A percentile compares a stretch with the other conserved stretches of the same genome.
Conservation (phyloP, 2,888 invertebrate species). For the Dicyrtomina minuta region DNA sequence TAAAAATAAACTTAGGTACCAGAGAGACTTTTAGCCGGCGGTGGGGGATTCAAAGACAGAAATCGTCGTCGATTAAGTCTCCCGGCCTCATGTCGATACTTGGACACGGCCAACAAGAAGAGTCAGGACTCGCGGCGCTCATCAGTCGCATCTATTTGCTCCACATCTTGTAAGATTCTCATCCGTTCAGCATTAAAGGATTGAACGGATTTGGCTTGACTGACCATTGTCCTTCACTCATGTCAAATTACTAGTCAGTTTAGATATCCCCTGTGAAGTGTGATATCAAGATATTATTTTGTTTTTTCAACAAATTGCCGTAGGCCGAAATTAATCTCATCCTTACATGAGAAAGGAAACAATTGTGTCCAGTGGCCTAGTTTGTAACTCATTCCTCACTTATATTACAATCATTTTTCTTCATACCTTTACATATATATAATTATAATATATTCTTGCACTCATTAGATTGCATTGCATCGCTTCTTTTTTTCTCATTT, state of each 20-base stretch:
- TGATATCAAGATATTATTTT: constrained; percentile 3
- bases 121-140: constrained; percentile 55
- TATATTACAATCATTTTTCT: constrained; percentile 2
- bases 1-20: constrained; percentile 52
- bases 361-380: constrained; percentile 14
- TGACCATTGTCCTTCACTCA: constrained; percentile 18
- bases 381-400: constrained; percentile 9
- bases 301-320: background rate
- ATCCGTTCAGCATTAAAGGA: constrained; percentile 12
- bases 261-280: constrained; percentile 3
- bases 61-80: constrained; percentile 56
- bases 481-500: background rate
- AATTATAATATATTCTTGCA: background rate
- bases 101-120: constrained; percentile 53
- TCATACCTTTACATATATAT: background rate
- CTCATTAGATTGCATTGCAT: background rate
- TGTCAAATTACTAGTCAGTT: constrained; percentile 13
- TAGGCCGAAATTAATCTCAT: constrained; percentile 6
- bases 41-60: constrained; percentile 56
- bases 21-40: constrained; percentile 55
- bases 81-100: constrained; percentile 55
- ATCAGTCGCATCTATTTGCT: constrained; percentile 55
- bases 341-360: constrained; percentile 14
- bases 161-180: constrained; percentile 55
- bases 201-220: constrained; percentile 19